Percentiles rank a stretch among this genome's conserved stretches.
These are phyloP conservation scores for Actenoides hombroni DNA, from an alignment of 2,113 vertebrate species.

Conservation along the genomic window DNA sequence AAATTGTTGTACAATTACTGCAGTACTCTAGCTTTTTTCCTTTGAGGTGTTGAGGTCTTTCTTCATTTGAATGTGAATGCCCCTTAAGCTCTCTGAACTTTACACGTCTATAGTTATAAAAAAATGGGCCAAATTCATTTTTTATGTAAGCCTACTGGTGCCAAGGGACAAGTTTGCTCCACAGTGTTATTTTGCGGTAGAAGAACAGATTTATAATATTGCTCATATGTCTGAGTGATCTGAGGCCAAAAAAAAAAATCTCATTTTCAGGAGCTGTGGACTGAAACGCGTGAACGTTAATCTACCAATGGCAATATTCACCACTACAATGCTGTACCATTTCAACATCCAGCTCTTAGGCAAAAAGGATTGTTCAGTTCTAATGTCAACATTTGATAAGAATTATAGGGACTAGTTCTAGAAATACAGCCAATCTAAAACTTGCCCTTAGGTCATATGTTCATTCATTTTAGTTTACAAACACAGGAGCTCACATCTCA, in stretches of 20 bases:
- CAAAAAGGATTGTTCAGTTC: neutral
- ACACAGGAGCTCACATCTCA: neutral
- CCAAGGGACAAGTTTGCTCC: constrained; percentile 37
- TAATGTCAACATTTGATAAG: neutral
- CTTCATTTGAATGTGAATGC: neutral
- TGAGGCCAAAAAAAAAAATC: constrained; percentile 17
- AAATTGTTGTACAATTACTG: neutral
- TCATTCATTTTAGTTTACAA: neutral
- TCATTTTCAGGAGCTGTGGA: constrained; percentile 61
- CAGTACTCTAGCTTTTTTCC: neutral
- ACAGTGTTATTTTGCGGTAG: constrained; percentile 19
- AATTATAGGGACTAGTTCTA: neutral
- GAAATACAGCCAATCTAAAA: neutral
- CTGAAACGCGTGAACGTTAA: constrained; percentile 7
- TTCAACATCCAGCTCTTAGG: constrained; percentile 24
- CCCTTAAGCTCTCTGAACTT: constrained; percentile 27
- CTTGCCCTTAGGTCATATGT: neutral
- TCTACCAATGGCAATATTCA: constrained; percentile 5
- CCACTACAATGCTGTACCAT: neutral
- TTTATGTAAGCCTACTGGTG: neutral
- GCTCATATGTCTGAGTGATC: constrained; percentile 36
- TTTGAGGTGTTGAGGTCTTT: neutral
- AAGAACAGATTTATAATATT: constrained; percentile 27
- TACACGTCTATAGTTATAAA: neutral
- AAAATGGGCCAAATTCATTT: constrained; percentile 21